A percentile compares a stretch with the other conserved stretches of the same genome.
Conservation (phyloP, 2,888 invertebrate genomes). For the Griposia aprilina region DNA sequence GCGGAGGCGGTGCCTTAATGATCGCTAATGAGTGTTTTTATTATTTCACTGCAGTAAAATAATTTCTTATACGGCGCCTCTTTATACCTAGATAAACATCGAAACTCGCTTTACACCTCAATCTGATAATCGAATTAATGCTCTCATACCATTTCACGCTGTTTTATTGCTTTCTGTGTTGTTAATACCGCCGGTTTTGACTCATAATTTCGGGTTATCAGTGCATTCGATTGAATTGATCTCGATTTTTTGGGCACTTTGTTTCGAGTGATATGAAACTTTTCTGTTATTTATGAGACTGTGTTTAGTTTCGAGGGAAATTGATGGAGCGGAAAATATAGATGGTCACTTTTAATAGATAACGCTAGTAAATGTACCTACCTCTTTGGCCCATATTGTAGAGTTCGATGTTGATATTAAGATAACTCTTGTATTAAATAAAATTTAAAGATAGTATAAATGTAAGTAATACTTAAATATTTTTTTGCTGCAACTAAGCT, state of each 20-base stretch:
- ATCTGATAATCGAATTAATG: conserved; percentile 91
- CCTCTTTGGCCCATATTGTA: neutral
- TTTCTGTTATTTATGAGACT: conserved; percentile 69
- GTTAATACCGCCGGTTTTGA: conserved; percentile 85
- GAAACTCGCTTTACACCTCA: conserved; percentile 90
- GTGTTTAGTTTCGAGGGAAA: conserved; percentile 41
- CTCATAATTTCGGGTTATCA: conserved; percentile 88
- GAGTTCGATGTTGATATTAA: neutral
- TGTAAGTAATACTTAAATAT: too few relatives aligned
- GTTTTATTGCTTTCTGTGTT: conserved; percentile 89
- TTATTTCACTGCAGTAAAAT: conserved; percentile 90
- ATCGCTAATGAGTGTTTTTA: conserved; percentile 90
- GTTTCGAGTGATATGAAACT: conserved; percentile 68
- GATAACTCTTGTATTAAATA: too few relatives aligned
- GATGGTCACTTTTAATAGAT: conserved; percentile 8
- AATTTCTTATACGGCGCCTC: conserved; percentile 89
- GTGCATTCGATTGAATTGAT: conserved; percentile 87
- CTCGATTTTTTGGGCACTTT: conserved; percentile 77
- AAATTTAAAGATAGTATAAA: too few relatives aligned
- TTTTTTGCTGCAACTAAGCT: too few relatives aligned
- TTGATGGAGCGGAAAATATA: conserved; percentile 33
- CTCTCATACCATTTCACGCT: conserved; percentile 89
- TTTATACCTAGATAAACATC: conserved; percentile 91
- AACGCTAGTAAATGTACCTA: neutral
- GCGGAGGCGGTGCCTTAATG: conserved; percentile 88